Evolutionary conservation across 2,888 invertebrate species (phyloP).

Genomic region (Scaptomyza tumidula): DNA sequence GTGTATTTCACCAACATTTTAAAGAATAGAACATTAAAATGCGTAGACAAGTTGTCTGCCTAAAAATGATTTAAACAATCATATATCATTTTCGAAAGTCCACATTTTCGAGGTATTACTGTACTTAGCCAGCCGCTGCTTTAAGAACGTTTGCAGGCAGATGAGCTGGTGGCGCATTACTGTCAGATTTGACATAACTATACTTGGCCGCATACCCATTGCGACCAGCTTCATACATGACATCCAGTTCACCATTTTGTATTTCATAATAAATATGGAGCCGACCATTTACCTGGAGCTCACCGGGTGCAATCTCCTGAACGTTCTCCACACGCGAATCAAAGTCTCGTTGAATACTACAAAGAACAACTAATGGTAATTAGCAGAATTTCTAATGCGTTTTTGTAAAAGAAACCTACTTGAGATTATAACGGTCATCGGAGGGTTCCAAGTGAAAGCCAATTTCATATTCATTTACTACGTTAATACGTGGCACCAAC

Average conservation of each 20-base stretch:
- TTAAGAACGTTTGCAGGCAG: conserved; percentile 23
- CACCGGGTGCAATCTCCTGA: conserved; percentile 37
- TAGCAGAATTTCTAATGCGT: neutral
- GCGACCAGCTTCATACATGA: conserved; percentile 54
- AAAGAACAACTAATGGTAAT: neutral
- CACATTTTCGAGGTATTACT: neutral
- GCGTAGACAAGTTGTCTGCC: no score
- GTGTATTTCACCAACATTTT: no score
- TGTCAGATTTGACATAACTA: conserved; percentile 4
- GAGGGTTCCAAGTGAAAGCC: conserved; percentile 34
- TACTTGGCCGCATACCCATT: conserved; percentile 57
- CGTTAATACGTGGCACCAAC: conserved; percentile 36
- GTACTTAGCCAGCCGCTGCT: conserved; percentile 35
- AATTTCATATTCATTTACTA: neutral
- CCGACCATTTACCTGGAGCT: conserved; percentile 42
- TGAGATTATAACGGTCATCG: conserved; percentile 31
- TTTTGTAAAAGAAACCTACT: conserved; percentile 22
- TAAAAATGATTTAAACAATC: neutral
- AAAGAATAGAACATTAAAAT: no score
- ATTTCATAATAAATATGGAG: conserved; percentile 13
- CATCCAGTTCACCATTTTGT: conserved; percentile 3
- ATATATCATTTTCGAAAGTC: neutral
- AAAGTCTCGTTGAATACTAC: conserved; percentile 14
- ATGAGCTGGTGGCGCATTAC: conserved; percentile 4
- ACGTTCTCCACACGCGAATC: conserved; percentile 42